Evolutionary conservation across 1,140 invertebrate genomes (phyloP).

Genomic region (Choristoneura fumiferana): DNA sequence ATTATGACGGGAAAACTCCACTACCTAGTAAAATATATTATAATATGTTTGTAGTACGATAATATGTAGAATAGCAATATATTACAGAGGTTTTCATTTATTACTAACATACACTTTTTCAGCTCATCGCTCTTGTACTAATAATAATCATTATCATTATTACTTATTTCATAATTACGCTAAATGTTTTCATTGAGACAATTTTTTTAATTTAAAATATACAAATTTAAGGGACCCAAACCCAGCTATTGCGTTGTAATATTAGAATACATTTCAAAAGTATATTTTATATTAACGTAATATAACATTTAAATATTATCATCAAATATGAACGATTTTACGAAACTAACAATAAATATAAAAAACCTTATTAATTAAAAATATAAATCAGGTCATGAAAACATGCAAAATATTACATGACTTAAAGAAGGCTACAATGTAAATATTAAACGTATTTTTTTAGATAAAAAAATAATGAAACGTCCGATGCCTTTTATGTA

Average conservation of each 20-base stretch:
- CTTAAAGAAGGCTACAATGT: too few species aligned
- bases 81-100: conserved; percentile 47
- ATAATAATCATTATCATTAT: conserved; percentile 9
- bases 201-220: conserved; percentile 22
- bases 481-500: too few species aligned
- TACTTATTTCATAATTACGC: background rate
- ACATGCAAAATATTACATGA: too few species aligned
- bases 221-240: conserved; percentile 43
- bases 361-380: too few species aligned
- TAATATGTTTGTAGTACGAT: conserved; percentile 19
- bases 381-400: too few species aligned
- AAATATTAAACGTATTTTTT: too few species aligned
- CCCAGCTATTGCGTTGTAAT: conserved; percentile 47
- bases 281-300: background rate
- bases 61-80: conserved; percentile 30
- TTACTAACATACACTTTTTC: conserved; percentile 59
- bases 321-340: conserved; percentile 49
- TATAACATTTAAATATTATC: conserved; percentile 26
- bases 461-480: too few species aligned
- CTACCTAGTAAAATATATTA: conserved; percentile 39
- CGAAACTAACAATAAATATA: background rate
- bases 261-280: background rate
- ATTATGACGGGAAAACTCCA: conserved; percentile 26
- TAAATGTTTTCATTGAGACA: conserved; percentile 19
- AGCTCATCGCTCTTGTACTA: conserved; percentile 36